These are phyloP conservation scores for Mormyrus lacerda DNA, from an alignment of 2,113 vertebrate genomes.

Conservation along the genomic window DNA sequence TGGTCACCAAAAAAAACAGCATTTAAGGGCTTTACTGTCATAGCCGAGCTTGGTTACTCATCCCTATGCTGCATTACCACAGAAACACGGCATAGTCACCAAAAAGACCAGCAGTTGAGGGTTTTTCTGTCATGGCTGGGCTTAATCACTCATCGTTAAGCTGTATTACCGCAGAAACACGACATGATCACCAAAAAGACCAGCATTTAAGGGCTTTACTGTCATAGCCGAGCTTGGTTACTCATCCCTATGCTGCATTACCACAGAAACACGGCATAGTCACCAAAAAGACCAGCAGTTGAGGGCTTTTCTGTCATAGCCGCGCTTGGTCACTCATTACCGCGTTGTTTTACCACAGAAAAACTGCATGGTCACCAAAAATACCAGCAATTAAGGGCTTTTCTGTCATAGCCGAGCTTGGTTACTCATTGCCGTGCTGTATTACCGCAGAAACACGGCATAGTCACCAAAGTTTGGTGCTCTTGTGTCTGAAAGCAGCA, in stretches of 20 bases:
- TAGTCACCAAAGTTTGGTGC: background rate
- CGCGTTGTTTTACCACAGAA: no score
- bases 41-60: background rate
- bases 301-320: background rate
- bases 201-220: background rate
- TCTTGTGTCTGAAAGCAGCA: constrained; percentile 8
- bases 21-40: background rate
- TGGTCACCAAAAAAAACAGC: background rate
- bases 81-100: background rate
- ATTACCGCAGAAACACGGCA: no score
- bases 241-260: background rate
- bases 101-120: background rate
- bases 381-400: no score
- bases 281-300: background rate
- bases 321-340: no score
- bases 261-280: background rate
- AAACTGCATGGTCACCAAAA: no score
- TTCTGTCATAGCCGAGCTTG: no score
- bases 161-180: background rate
- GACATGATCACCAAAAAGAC: background rate
- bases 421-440: no score
- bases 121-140: background rate
- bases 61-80: background rate
- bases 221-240: background rate
- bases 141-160: background rate